Evolutionary conservation across 2,888 invertebrate genomes (phyloP), one percentile per base, ranked within the genome.

Genomic region (Aporophyla lueneburgensis): DNA sequence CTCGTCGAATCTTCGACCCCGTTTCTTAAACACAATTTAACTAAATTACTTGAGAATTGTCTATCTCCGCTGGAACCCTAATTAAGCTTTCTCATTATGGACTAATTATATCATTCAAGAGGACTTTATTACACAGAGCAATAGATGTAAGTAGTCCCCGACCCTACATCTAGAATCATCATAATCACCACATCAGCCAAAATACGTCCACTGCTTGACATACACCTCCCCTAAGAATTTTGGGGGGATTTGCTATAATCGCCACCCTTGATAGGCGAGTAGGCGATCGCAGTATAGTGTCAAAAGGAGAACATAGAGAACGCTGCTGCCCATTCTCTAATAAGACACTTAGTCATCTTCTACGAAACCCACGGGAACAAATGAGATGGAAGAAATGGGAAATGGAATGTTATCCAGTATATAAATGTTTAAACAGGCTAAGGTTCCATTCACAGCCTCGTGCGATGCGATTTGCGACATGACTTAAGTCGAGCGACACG

Each of bases 381-480:
- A 33, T 33, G 33, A 33, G 33, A 33, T 33, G 33, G 33, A 33
- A 33, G 1, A 33, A 33, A 33, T 33, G 33, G 33, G 33, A 33
- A 33, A 33, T 33, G 3, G 33, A 33, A 33, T 33, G 33, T 33
- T 33, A 33, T 33, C 14, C 21, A 78, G 27, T 68, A 53, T 12
- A 56, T n/a, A 27, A 54, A 71, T 79, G 46, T 84, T 83, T 76
- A 76, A 76, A 83, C 59, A 61, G 54, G 56, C 59, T 75, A 74
- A 71, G 12, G n/a, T 6, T 10, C 24, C 12, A 6, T 14, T 27
- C 7, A 27, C 27, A 12, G 9, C 27, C 27, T 66, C 66, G 51
- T 21, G 53, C 27, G 27, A 33, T 33, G 9, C 33, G 53, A 66
- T 5, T 14, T 21, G 27, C 2, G 12, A 43, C 10, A 5, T 16